Conservation (phyloP, 2,888 invertebrate species). For the Lochmaea crataegi region DNA sequence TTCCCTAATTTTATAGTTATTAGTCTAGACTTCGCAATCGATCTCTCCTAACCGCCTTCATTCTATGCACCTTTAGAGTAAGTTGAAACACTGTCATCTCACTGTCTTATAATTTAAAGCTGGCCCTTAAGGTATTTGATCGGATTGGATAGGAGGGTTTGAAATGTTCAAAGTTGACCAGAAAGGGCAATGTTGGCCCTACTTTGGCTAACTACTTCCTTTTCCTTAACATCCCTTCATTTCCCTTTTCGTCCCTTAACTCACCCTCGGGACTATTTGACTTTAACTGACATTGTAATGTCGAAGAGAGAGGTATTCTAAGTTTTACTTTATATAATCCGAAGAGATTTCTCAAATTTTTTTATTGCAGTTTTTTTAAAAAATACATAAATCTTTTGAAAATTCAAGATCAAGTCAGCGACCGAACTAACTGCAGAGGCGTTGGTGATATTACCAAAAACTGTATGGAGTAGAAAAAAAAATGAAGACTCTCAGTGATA, state of each 20-base stretch:
- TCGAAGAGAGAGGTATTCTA: conserved; percentile 1
- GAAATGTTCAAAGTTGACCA: conserved; percentile 46
- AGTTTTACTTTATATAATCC: neutral
- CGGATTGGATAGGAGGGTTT: conserved; percentile 41
- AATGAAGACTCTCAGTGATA: too few species aligned
- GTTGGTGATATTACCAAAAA: too few species aligned
- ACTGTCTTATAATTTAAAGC: conserved; percentile 47
- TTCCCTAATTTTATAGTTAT: neutral
- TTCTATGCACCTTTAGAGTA: conserved; percentile 11
- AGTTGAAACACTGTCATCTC: conserved; percentile 42
- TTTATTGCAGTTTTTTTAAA: neutral
- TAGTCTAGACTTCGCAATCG: conserved; percentile 17
- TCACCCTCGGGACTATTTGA: conserved; percentile 42
- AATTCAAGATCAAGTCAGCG: too few species aligned
- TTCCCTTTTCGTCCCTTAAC: conserved; percentile 41
- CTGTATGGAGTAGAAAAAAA: too few species aligned
- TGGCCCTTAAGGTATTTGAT: conserved; percentile 49
- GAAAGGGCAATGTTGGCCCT: conserved; percentile 45
- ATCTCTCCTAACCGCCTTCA: neutral
- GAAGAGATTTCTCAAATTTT: neutral
- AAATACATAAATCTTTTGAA: too few species aligned
- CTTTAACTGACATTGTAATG: conserved; percentile 40
- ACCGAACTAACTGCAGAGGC: too few species aligned
- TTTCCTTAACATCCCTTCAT: conserved; percentile 45
- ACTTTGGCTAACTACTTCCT: conserved; percentile 46